Conservation (phyloP, 2,888 invertebrate species). For the Dicyrtoma fusca region DNA sequence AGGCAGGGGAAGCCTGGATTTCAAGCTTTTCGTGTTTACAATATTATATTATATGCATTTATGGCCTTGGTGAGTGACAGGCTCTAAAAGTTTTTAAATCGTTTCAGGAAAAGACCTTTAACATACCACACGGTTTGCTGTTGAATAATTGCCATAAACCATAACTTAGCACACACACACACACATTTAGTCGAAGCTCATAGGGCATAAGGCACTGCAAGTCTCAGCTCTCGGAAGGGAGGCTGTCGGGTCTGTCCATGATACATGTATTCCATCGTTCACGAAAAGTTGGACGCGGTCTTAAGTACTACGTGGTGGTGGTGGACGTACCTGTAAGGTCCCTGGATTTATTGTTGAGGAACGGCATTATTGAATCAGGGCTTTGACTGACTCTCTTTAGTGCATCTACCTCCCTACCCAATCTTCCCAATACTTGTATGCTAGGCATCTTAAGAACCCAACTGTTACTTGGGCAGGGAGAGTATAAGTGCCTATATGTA, state of each 20-base stretch:
- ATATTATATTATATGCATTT: conserved; percentile 16
- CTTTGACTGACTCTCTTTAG: no score
- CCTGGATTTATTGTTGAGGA: no score
- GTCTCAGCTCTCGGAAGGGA: not conserved
- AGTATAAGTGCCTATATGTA: no score
- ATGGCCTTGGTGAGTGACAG: conserved; percentile 35
- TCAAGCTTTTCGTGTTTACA: conserved; percentile 15
- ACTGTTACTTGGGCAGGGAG: not conserved
- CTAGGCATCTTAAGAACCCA: no score
- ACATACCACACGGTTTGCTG: conserved; percentile 10
- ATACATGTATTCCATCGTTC: no score
- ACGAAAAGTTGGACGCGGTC: no score
- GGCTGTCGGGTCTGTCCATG: not conserved
- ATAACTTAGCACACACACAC: conserved; percentile 14
- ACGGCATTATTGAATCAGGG: no score
- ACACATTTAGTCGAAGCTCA: not conserved
- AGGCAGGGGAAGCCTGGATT: not conserved
- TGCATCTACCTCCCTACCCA: no score
- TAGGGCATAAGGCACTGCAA: conserved; percentile 13
- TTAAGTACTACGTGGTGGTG: no score
- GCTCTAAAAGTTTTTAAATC: conserved; percentile 31
- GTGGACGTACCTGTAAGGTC: no score
- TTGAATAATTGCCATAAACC: conserved; percentile 28
- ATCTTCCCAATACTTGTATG: no score
- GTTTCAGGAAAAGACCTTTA: conserved; percentile 25